Evolutionary conservation across 1,140 invertebrate genomes (phyloP).

Genomic region (Drosophila auraria): DNA sequence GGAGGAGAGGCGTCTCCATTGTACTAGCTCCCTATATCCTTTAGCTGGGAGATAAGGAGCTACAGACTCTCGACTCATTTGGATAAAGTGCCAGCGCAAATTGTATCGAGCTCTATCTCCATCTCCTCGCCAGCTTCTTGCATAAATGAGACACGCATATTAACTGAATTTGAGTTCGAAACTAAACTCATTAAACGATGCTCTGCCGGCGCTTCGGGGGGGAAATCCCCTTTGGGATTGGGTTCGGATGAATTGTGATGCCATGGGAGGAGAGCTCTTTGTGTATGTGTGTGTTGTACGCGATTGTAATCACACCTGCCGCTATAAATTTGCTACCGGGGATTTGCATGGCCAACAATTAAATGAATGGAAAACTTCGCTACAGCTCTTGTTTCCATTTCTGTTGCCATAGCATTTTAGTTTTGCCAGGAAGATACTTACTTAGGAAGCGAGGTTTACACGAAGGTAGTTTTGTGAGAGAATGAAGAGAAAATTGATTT

Average conservation of each 20-base stretch:
- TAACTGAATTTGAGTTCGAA: constrained; percentile 78
- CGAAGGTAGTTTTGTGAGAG: not conserved
- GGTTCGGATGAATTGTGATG: constrained; percentile 2
- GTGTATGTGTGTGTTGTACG: constrained; percentile 23
- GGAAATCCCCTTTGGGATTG: constrained; percentile 16
- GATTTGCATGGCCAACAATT: constrained; percentile 72
- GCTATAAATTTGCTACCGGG: constrained; percentile 65
- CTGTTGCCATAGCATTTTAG: constrained; percentile 18
- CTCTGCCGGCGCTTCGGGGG: not conserved
- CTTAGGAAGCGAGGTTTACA: not conserved
- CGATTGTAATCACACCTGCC: constrained; percentile 73
- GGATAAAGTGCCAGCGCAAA: constrained; percentile 68
- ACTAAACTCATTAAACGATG: constrained; percentile 79
- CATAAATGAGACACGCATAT: constrained; percentile 68
- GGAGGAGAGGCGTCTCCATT: constrained; percentile 32
- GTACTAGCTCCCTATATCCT: constrained; percentile 25
- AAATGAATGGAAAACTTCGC: constrained; percentile 69
- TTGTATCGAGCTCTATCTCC: constrained; percentile 67
- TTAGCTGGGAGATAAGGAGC: constrained; percentile 58
- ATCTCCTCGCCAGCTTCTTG: constrained; percentile 20
- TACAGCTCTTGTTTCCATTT: constrained; percentile 37
- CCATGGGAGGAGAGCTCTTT: constrained; percentile 19
- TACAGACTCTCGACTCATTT: constrained; percentile 61
- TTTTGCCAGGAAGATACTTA: not conserved
- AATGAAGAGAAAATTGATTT: not conserved